Evolutionary conservation across 2,888 invertebrate species (phyloP).

Genomic region (Pollenia angustigena): DNA sequence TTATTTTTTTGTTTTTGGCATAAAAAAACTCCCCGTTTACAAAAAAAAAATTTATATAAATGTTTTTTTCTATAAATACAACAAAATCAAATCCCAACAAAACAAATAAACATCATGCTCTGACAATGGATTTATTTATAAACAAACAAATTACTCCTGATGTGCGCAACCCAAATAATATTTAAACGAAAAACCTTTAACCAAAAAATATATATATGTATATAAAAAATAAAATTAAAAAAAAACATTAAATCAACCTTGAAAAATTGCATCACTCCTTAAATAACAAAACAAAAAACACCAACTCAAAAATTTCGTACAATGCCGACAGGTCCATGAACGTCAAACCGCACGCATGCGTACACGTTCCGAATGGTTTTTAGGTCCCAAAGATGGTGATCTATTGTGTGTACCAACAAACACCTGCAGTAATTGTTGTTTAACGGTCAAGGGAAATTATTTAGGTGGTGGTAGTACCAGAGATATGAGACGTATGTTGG

Average conservation of each 20-base stretch:
- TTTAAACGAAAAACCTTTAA: conserved; percentile 15
- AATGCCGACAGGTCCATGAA: conserved; percentile 91
- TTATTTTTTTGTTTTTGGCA: conserved; percentile 65
- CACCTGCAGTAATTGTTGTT: conserved; percentile 82
- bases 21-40: conserved; percentile 52
- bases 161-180: conserved; percentile 51
- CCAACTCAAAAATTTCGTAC: conserved; percentile 69
- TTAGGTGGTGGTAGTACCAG: conserved; percentile 80
- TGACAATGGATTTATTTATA: conserved; percentile 62
- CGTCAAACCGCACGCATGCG: conserved; percentile 98
- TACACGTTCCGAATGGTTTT: conserved; percentile 98
- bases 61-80: conserved; percentile 48
- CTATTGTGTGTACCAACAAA: conserved; percentile 80
- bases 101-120: conserved; percentile 48
- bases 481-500: conserved; percentile 76
- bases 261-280: conserved; percentile 65
- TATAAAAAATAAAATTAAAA: conserved; percentile 40
- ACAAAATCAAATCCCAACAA: conserved; percentile 42
- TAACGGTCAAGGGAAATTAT: conserved; percentile 76
- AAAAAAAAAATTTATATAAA: conserved; percentile 36
- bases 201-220: conserved; percentile 55
- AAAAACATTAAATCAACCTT: conserved; percentile 34
- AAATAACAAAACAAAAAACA: conserved; percentile 75
- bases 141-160: conserved; percentile 53
- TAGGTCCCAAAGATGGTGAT: conserved; percentile 84